Evolutionary conservation across 2,797 vertebrate genomes (phyloP), one percentile per base, ranked within the genome.

Genomic region (Cirrhinus molitorella): DNA sequence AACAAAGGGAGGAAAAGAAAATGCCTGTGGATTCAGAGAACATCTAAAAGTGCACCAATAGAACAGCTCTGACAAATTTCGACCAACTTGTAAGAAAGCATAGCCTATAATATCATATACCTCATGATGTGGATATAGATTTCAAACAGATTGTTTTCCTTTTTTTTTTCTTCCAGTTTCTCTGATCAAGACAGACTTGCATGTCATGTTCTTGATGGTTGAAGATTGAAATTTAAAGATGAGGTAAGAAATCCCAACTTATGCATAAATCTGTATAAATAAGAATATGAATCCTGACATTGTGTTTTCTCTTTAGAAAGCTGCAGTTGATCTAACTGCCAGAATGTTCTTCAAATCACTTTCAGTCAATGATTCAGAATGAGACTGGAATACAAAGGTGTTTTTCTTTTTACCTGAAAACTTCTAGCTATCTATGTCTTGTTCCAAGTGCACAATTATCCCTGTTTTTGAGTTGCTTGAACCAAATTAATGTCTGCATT

Each of bases 251-350:
- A 43, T 43, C 23, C 21, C 3, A 67, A 37, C 12, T 14, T 37
- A 40, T 68, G 1, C 65, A n/a, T n/a, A 67, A 67, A 67, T 14
- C 5, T 67, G 28, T 17, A 21, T 47, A 47, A 47, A 47, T 47
- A 0, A 0, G 0, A 37, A n/a, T 40, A 14, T 68, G 3, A 68
- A 43, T 23, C 14, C 67, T 70, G 23, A 70, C 6, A 16, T 12
- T 45, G n/a, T 68, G 12, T 70, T 45, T 70, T 70, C 40, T 25
- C 67, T 70, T 45, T 43, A 68, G 66, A 23, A 43, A 68, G 37
- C 12, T 1, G 12, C 6, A 4, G 37, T 23, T n/a, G n/a, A n/a
- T n/a, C n/a, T n/a, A n/a, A n/a, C n/a, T n/a, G 47, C 16, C 34
- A 68, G 66, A 68, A 68, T 14, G 12, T 8, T 43, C 66, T n/a